Evolutionary conservation across 2,797 vertebrate genomes (phyloP), one percentile per base, ranked within the genome.

Genomic region (Muscicapa comitata): DNA sequence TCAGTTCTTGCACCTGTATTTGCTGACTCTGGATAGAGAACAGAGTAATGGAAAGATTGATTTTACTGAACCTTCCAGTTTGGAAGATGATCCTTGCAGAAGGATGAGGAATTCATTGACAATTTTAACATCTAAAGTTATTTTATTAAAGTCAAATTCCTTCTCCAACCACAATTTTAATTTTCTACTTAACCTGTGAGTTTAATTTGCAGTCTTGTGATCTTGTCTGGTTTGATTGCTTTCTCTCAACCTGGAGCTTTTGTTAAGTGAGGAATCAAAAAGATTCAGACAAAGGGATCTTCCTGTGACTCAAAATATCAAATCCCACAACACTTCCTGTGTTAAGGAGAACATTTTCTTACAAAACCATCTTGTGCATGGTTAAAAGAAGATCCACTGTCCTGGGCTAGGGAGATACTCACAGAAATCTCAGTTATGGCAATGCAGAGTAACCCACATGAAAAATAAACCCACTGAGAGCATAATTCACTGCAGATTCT

Each of bases 121-220:
- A 25, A 35, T 68, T 71, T 71, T 45, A 23, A 33, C 12, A 50
- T 11, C 16, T 40, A 7, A 48, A 48, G 0, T n/a, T 31, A 11
- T 79, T 53, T 74, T 58, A 50, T 54, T 74, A 20, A 71, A 61
- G 57, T 33, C 1, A 70, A 40, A 38, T 8, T 15, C 12, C 21
- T 38, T 23, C 20, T 17, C 7, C 33, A 9, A 3, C 2, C 6
- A 6, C 3, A 8, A 6, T 8, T 48, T 65, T 31, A 15, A 9
- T 88, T 45, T 53, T 72, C 17, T 68, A 3, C 48, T 87, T 13
- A 33, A 54, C 25, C 12, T 23, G 29, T 23, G 29, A 10, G 3
- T 66, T 85, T 62, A 24, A 29, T 88, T 74, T 35, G 7, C 10
- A 28, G 0, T 10, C 24, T 62, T 48, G 7, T 62, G 23, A 8